phyloP scores from a whole-genome alignment of 2,888 invertebrate species.

The Folsomia manolachei region DNA sequence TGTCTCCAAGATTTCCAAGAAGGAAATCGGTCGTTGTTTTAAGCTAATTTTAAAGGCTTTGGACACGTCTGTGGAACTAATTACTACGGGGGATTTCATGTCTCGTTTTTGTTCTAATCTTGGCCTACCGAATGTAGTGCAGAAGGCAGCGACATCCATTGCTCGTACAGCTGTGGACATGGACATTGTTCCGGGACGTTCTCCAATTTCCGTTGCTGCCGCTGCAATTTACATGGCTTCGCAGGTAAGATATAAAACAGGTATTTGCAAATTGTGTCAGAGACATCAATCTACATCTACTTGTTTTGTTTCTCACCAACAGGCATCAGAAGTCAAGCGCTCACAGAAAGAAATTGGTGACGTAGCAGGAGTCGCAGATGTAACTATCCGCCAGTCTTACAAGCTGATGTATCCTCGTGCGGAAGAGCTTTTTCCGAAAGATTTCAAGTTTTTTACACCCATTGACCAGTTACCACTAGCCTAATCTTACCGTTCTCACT shows the following conservation, averaged over 20 bases:
- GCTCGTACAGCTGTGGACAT: conserved; percentile 93
- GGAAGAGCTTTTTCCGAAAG: conserved; percentile 86
- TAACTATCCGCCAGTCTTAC: conserved; percentile 94
- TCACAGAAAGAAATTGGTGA: conserved; percentile 98
- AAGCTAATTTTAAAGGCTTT: conserved; percentile 92
- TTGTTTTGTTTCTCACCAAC: conserved; percentile 48
- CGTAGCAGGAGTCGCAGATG: conserved; percentile 96
- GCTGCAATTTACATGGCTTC: conserved; percentile 99
- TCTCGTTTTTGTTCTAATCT: conserved; percentile 96
- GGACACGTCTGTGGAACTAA: conserved; percentile 94
- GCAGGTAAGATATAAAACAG: conserved; percentile 61
- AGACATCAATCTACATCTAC: too few species aligned
- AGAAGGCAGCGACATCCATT: conserved; percentile 92
- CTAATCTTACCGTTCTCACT: too few species aligned
- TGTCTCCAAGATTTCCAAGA: conserved; percentile 97
- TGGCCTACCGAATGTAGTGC: conserved; percentile 78
- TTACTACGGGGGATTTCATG: conserved; percentile 99
- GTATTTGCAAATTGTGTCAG: neutral
- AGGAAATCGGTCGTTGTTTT: conserved; percentile 98
- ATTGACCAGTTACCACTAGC: conserved; percentile 80
- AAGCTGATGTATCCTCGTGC: conserved; percentile 96
- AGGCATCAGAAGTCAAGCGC: conserved; percentile 89
- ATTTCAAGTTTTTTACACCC: conserved; percentile 91
- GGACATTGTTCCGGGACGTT: conserved; percentile 95
- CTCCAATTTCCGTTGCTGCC: conserved; percentile 97